phyloP scores from a whole-genome alignment of 2,797 vertebrate genomes.

The Tangara arthus region DNA sequence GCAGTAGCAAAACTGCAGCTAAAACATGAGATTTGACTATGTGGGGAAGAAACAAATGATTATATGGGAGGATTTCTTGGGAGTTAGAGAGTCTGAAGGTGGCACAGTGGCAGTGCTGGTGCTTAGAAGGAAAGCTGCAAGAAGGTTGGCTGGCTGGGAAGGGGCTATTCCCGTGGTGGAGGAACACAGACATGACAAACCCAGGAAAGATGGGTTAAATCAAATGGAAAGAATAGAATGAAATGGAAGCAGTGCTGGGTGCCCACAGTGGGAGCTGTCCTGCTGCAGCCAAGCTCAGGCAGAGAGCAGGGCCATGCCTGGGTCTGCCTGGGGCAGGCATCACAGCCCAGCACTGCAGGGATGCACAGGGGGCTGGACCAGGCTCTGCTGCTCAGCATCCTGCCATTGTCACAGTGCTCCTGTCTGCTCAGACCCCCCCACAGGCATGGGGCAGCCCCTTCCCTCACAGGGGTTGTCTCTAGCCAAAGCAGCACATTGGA shows the following conservation, averaged over 20 bases:
- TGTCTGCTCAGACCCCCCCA: background rate
- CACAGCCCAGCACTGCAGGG: background rate
- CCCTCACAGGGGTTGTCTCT: background rate
- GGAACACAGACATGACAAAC: background rate
- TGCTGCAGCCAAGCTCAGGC: background rate
- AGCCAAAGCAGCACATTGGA: background rate
- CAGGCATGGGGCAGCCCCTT: background rate
- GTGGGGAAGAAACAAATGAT: background rate
- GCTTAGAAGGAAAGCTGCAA: background rate
- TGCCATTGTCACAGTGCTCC: rapidly evolving
- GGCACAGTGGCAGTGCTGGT: background rate
- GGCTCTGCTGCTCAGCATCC: background rate
- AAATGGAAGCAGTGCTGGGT: background rate
- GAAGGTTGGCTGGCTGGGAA: background rate
- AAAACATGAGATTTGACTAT: background rate
- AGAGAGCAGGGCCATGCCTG: rapidly evolving
- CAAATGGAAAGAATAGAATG: background rate
- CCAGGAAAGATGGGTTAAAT: background rate
- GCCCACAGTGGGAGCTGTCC: background rate
- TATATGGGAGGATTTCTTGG: background rate
- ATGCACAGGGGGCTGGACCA: background rate
- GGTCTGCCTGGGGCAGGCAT: background rate
- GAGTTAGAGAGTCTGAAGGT: background rate
- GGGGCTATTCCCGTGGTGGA: background rate
- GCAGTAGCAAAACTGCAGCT: background rate